A percentile compares a stretch with the other conserved stretches of the same genome.
phyloP scores from a whole-genome alignment of 2,888 invertebrate species.

The Ophion costatus region DNA sequence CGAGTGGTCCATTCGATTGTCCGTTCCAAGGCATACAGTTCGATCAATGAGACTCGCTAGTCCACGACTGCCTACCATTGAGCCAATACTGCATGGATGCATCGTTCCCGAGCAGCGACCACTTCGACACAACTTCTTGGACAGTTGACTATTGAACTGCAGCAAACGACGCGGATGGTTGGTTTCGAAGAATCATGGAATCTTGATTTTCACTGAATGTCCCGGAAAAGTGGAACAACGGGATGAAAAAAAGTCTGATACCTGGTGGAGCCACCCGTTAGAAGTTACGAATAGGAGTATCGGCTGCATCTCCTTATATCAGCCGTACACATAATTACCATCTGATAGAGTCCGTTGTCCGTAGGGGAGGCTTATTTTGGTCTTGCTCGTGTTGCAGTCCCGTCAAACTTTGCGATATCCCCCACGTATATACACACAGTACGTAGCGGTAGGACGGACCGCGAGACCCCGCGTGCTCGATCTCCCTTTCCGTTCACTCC shows the following conservation, averaged over 20 bases:
- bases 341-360: constrained; percentile 83
- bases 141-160: no score
- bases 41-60: no score
- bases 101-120: no score
- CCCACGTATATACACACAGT: constrained; percentile 73
- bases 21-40: background rate
- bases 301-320: constrained; percentile 75
- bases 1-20: constrained; percentile 25
- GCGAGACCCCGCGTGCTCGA: constrained; percentile 67
- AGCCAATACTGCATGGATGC: background rate
- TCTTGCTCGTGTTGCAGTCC: constrained; percentile 81
- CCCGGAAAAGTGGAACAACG: no score
- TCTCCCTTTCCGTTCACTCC: constrained; percentile 64
- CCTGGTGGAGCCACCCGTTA: constrained; percentile 76
- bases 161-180: no score
- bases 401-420: constrained; percentile 82
- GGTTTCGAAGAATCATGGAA: no score
- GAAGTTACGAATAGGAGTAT: constrained; percentile 80
- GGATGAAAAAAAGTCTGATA: no score
- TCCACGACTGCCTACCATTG: no score
- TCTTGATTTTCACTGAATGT: no score
- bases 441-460: constrained; percentile 79
- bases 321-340: constrained; percentile 83
- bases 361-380: constrained; percentile 82
- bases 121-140: no score